phyloP scores from a whole-genome alignment of 2,888 invertebrate genomes.

The Andrena flavipes region DNA sequence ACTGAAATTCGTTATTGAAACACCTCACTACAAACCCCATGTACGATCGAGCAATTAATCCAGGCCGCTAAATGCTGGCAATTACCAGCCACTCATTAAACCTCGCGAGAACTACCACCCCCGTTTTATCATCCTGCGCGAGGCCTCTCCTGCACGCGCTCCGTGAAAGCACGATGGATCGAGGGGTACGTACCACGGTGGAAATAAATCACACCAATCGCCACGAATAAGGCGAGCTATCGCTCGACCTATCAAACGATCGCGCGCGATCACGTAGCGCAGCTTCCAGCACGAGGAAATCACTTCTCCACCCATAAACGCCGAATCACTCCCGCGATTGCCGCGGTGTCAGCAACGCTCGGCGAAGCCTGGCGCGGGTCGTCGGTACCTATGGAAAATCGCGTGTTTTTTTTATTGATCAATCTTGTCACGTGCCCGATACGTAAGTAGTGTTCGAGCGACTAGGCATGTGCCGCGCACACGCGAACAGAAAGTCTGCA shows the following conservation, averaged over 20 bases:
- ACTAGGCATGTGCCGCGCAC: constrained; percentile 22
- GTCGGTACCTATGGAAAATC: constrained; percentile 22
- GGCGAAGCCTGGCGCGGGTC: constrained; percentile 2
- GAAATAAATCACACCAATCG: constrained; percentile 8
- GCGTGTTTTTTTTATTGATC: background rate
- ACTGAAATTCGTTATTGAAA: background rate
- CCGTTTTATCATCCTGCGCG: constrained; percentile 22
- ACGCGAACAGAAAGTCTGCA: background rate
- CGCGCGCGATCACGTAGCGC: background rate
- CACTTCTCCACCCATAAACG: background rate
- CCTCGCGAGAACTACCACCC: constrained; percentile 20
- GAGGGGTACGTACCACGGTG: background rate
- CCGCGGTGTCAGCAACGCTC: background rate
- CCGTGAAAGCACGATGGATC: constrained; percentile 9
- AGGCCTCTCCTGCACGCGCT: background rate
- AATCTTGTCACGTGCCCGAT: constrained; percentile 23
- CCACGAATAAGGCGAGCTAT: constrained; percentile 9
- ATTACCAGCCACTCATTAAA: constrained; percentile 24
- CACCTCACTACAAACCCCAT: background rate
- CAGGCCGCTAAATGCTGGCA: constrained; percentile 22
- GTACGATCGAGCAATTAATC: constrained; percentile 27
- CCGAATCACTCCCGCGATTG: background rate
- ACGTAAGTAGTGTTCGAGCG: constrained; percentile 14
- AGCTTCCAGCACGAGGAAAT: background rate
- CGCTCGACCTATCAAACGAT: constrained; percentile 8